Percentiles rank a stretch among this genome's conserved stretches.
Evolutionary conservation across 2,113 vertebrate genomes (phyloP).

Genomic region (Toxotes jaculatrix): DNA sequence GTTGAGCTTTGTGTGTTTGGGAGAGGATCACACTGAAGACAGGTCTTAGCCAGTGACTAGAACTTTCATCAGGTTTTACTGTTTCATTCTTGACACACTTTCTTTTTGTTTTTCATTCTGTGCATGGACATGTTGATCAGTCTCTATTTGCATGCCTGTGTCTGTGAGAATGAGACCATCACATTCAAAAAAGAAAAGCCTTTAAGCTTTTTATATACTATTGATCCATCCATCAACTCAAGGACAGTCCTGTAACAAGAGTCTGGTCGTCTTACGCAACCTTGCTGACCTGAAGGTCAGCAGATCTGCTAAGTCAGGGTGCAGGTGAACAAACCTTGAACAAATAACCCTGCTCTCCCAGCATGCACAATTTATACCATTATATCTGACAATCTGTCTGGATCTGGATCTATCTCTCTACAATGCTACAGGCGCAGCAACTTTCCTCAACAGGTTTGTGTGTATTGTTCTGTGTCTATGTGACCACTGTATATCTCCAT

Average conservation of each 20-base stretch:
- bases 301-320: not conserved
- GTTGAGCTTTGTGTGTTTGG: constrained; percentile 25
- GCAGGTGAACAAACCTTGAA: constrained; percentile 3
- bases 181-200: not conserved
- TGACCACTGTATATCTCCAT: constrained; percentile 11
- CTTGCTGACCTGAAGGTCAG: not conserved
- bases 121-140: not conserved
- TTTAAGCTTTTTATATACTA: not conserved
- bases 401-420: constrained; percentile 1
- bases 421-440: not conserved
- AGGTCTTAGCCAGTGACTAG: constrained; percentile 2
- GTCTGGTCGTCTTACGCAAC: not conserved
- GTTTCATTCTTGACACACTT: constrained; percentile 3
- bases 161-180: not conserved
- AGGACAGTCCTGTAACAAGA: not conserved
- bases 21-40: constrained; percentile 11
- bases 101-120: constrained; percentile 1
- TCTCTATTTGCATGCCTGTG: not conserved
- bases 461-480: constrained; percentile 14
- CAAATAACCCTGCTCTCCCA: not conserved
- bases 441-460: not conserved
- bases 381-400: not conserved
- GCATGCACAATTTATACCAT: not conserved
- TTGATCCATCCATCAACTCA: constrained; percentile 1
- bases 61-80: constrained; percentile 14